phyloP scores from a whole-genome alignment of 2,888 invertebrate genomes.

The Yponomeuta malinellus region DNA sequence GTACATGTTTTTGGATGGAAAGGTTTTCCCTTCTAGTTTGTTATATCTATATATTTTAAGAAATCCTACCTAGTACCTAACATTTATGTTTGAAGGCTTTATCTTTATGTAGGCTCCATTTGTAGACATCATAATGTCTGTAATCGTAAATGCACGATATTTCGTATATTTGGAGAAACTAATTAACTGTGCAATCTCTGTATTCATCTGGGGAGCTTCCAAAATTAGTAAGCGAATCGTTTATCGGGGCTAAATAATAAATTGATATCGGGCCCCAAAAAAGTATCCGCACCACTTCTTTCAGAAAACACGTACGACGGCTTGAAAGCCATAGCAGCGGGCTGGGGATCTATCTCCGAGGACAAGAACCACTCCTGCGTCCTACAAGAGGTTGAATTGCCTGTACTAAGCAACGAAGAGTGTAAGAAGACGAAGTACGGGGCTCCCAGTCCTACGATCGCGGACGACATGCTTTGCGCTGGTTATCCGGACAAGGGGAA shows the following conservation, averaged over 20 bases:
- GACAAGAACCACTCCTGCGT: slow-evolving; percentile 88
- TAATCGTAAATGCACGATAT: no score
- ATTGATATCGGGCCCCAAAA: no score
- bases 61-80: slow-evolving; percentile 19
- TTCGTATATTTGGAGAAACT: no score
- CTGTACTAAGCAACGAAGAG: slow-evolving; percentile 79
- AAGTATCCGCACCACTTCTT: slow-evolving; percentile 19
- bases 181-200: no score
- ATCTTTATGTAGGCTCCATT: no score
- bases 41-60: background rate
- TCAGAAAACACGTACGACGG: slow-evolving; percentile 71
- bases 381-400: slow-evolving; percentile 87
- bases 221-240: no score
- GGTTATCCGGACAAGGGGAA: slow-evolving; percentile 82
- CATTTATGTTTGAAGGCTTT: no score
- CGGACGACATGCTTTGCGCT: slow-evolving; percentile 91
- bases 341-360: slow-evolving; percentile 91
- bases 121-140: no score
- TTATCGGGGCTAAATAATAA: no score
- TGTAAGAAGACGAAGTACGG: slow-evolving; percentile 87
- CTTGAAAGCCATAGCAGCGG: slow-evolving; percentile 83
- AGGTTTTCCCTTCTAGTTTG: background rate
- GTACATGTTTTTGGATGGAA: no score
- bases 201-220: no score
- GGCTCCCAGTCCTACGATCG: slow-evolving; percentile 80